A percentile compares a stretch with the other conserved stretches of the same genome.
These are phyloP conservation scores for Melanerpes aurifrons DNA, from an alignment of 2,113 vertebrate species.

Conservation along the genomic window DNA sequence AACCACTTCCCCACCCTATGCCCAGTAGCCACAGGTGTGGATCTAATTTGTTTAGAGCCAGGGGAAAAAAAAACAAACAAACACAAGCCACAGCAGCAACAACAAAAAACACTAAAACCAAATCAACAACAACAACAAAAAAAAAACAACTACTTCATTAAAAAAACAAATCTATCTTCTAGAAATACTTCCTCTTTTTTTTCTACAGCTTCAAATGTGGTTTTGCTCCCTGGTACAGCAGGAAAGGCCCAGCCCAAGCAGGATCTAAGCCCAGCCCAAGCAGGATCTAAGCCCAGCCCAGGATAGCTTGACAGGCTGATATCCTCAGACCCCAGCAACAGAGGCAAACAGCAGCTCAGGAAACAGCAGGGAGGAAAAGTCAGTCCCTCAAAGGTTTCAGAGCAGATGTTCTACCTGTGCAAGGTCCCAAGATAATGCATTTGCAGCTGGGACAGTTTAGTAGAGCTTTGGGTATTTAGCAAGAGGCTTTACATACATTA, in stretches of 20 bases:
- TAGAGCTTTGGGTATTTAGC: neutral
- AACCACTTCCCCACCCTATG: neutral
- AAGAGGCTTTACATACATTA: neutral
- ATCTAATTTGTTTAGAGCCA: neutral
- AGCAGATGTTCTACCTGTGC: neutral
- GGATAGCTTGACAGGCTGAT: accelerated
- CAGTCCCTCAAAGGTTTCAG: neutral
- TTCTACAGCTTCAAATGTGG: neutral
- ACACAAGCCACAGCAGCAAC: too few species aligned
- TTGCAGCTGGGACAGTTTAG: neutral
- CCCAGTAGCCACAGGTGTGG: neutral
- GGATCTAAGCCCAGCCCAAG: neutral
- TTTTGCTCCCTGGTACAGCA: neutral
- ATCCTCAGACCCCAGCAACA: accelerated
- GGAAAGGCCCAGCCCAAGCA: neutral
- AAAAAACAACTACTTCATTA: neutral
- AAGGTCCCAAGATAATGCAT: neutral
- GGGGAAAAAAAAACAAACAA: neutral
- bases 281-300: neutral
- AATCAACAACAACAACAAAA: too few species aligned
- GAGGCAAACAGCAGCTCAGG: neutral
- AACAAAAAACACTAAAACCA: too few species aligned
- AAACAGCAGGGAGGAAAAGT: accelerated
- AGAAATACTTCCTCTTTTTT: neutral
- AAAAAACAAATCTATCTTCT: neutral